Conservation (phyloP, 1,140 invertebrate species). For the Eufriesea mexicana region DNA sequence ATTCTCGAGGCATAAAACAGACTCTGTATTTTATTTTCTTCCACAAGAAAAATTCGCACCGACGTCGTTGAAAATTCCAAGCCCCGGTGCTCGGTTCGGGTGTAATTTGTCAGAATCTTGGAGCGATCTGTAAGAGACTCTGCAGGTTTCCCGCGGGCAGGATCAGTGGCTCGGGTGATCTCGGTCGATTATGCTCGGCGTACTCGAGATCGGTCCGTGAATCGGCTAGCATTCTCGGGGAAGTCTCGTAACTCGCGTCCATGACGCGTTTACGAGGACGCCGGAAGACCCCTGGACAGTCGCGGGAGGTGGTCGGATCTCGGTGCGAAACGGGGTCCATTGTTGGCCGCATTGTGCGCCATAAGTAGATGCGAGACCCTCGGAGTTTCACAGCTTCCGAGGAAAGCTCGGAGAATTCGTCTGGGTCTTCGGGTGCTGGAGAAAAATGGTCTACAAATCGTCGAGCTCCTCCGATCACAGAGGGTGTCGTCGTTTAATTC, state of each 20-base stretch:
- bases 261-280: slow-evolving; percentile 74
- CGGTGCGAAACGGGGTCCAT: slow-evolving; percentile 73
- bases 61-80: no score
- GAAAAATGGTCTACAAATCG: slow-evolving; percentile 49
- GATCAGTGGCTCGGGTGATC: slow-evolving; percentile 8
- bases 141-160: slow-evolving; percentile 19
- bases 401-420: slow-evolving; percentile 50
- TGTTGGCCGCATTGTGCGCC: slow-evolving; percentile 73
- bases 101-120: slow-evolving; percentile 8
- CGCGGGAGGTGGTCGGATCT: slow-evolving; percentile 71
- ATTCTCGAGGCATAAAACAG: not conserved
- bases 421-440: slow-evolving; percentile 34
- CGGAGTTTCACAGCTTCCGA: slow-evolving; percentile 65
- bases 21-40: no score
- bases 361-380: slow-evolving; percentile 72
- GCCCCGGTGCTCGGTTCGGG: not conserved
- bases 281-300: slow-evolving; percentile 70
- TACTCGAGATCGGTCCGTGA: slow-evolving; percentile 12
- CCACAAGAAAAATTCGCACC: no score
- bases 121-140: not conserved
- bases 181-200: slow-evolving; percentile 16
- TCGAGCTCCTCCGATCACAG: not conserved
- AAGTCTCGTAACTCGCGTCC: slow-evolving; percentile 40
- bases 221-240: not conserved
- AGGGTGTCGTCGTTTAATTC: slow-evolving; percentile 4